Evolutionary conservation across 2,888 invertebrate genomes (phyloP).

Genomic region (Diogma glabrata): DNA sequence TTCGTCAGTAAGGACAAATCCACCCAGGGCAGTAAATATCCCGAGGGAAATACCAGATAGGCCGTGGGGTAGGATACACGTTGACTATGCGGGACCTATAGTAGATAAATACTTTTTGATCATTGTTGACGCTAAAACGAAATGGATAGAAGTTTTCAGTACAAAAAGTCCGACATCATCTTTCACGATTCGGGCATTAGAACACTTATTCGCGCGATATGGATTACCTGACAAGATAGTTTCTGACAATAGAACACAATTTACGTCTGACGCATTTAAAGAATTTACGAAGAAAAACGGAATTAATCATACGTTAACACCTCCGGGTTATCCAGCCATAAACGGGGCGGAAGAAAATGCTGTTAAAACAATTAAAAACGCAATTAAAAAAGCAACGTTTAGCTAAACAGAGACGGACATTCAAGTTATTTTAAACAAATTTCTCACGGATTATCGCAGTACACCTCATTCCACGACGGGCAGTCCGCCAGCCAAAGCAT

Average conservation of each 20-base stretch:
- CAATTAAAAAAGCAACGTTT: not conserved
- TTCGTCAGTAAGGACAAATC: constrained; percentile 2
- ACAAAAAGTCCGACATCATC: too few relatives aligned
- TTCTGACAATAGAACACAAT: not conserved
- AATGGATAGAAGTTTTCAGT: too few relatives aligned
- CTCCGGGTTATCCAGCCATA: too few relatives aligned
- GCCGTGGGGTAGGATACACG: not conserved
- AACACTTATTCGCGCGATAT: not conserved
- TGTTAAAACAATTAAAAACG: not conserved
- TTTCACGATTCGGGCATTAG: not conserved
- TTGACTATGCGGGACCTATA: not conserved
- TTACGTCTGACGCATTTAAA: constrained; percentile 1
- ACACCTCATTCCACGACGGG: not conserved
- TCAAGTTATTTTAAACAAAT: not conserved
- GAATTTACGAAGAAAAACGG: constrained; percentile 1
- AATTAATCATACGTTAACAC: not conserved
- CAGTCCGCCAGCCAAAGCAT: not conserved
- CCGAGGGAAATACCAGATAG: not conserved
- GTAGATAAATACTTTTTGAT: not conserved
- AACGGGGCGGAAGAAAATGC: not conserved
- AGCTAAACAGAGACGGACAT: not conserved
- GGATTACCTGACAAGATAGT: constrained; percentile 1
- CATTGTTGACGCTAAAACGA: not conserved
- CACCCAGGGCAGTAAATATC: not conserved
- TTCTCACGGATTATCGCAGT: not conserved